A percentile compares a stretch with the other conserved stretches of the same genome.
These are phyloP conservation scores for Agrotis clavis DNA, from an alignment of 2,888 invertebrate genomes.

Conservation along the genomic window DNA sequence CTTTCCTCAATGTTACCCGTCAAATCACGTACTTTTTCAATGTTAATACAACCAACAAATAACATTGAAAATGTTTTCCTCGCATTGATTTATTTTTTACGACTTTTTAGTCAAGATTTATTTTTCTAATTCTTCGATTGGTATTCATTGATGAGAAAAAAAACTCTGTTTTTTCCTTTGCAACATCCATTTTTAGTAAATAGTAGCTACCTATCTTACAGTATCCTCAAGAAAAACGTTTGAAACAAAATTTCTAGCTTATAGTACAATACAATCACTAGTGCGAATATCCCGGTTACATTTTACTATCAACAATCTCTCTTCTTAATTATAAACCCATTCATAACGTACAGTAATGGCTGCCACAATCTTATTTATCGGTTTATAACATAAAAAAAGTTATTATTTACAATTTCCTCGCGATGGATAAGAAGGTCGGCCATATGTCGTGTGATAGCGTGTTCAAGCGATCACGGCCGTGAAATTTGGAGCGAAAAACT, in stretches of 20 bases:
- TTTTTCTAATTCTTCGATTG: constrained; percentile 14
- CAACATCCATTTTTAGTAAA: background rate
- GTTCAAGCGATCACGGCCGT: constrained; percentile 73
- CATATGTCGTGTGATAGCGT: constrained; percentile 55
- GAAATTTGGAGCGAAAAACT: constrained; percentile 83
- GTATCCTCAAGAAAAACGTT: background rate
- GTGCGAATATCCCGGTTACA: constrained; percentile 21
- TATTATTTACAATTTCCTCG: constrained; percentile 61
- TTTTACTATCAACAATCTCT: constrained; percentile 15
- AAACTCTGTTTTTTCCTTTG: background rate
- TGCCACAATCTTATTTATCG: constrained; percentile 34
- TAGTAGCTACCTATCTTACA: background rate
- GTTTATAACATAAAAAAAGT: constrained; percentile 46
- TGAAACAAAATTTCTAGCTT: background rate
- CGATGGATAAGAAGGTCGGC: constrained; percentile 66
- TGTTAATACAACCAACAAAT: constrained; percentile 41
- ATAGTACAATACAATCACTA: background rate
- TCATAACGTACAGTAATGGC: constrained; percentile 22
- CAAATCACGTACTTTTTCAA: constrained; percentile 63
- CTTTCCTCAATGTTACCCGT: constrained; percentile 55
- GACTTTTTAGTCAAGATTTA: constrained; percentile 45
- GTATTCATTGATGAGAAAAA: background rate
- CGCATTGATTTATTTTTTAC: constrained; percentile 31
- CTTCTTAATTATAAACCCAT: constrained; percentile 37
- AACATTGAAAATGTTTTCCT: constrained; percentile 63